Percentiles rank a stretch among this genome's conserved stretches.
These are phyloP conservation scores for Clusia tigrina DNA, from an alignment of 2,888 invertebrate genomes.

Conservation along the genomic window DNA sequence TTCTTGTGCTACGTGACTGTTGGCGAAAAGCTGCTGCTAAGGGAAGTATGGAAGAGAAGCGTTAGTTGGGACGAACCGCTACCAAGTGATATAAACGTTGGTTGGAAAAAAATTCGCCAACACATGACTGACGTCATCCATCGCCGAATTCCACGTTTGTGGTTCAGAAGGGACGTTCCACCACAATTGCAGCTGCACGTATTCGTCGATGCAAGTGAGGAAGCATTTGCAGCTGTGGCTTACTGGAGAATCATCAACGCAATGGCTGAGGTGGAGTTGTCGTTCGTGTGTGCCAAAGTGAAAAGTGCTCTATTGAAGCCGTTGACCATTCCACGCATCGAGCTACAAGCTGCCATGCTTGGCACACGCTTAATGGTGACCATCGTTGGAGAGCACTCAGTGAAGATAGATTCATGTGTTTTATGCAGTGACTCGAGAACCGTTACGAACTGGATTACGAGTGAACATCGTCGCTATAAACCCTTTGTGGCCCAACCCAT, in stretches of 20 bases:
- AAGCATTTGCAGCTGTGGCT: conserved; percentile 30
- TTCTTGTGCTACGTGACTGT: conserved; percentile 16
- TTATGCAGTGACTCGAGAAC: too few species aligned
- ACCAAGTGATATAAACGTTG: conserved; percentile 7
- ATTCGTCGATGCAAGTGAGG: conserved; percentile 25
- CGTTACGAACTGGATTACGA: too few species aligned
- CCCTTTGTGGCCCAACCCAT: too few species aligned
- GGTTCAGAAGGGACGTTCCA: conserved; percentile 11
- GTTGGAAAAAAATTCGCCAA: conserved; percentile 14
- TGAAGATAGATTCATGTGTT: conserved; percentile 13
- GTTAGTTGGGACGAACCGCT: conserved; percentile 25
- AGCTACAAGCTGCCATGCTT: conserved; percentile 27
- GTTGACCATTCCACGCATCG: conserved; percentile 19
- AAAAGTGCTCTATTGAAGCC: conserved; percentile 23
- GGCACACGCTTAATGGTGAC: conserved; percentile 19
- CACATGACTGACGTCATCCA: neutral
- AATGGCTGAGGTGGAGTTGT: conserved; percentile 11
- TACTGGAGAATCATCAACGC: conserved; percentile 22
- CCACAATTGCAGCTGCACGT: conserved; percentile 21
- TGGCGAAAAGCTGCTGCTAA: conserved; percentile 14
- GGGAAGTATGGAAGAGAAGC: conserved; percentile 15
- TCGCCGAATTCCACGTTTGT: neutral
- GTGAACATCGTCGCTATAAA: too few species aligned
- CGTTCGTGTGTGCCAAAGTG: conserved; percentile 20
- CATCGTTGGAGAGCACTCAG: conserved; percentile 10